These are phyloP conservation scores for Lapara coniferarum DNA, from an alignment of 2,888 invertebrate genomes.

Conservation along the genomic window DNA sequence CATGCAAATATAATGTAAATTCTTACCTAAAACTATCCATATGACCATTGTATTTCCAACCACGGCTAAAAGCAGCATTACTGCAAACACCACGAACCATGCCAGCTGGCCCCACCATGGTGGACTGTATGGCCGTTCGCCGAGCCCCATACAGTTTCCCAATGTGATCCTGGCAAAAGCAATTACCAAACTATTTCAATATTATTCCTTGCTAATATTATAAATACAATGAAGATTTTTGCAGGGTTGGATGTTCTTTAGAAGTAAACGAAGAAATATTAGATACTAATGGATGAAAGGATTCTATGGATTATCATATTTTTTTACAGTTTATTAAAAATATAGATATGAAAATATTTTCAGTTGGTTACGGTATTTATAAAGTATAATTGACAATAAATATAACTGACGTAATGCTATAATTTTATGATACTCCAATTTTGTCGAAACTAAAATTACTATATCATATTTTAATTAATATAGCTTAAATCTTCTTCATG, in stretches of 20 bases:
- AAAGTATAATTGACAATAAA: too few species aligned
- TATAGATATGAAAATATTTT: too few species aligned
- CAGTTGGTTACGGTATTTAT: too few species aligned
- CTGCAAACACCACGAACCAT: conserved; percentile 89
- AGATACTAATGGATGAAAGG: too few species aligned
- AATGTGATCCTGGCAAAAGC: conserved; percentile 79
- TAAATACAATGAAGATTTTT: neutral
- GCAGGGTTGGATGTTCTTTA: neutral
- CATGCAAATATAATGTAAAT: neutral
- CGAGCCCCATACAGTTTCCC: conserved; percentile 84
- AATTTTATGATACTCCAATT: too few species aligned
- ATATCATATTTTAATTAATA: too few species aligned
- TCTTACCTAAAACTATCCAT: conserved; percentile 94
- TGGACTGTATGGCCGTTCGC: conserved; percentile 82
- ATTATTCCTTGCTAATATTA: neutral
- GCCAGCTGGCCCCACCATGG: conserved; percentile 87
- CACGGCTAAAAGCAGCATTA: conserved; percentile 90
- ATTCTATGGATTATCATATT: too few species aligned
- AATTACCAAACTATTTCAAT: conserved; percentile 15
- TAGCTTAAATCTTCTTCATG: too few species aligned
- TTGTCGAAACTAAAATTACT: too few species aligned
- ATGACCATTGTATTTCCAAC: conserved; percentile 94
- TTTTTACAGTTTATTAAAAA: too few species aligned
- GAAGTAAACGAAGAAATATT: too few species aligned
- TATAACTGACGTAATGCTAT: too few species aligned